These are phyloP conservation scores for Stomorhina lunata DNA, from an alignment of 2,888 invertebrate species.

Conservation along the genomic window DNA sequence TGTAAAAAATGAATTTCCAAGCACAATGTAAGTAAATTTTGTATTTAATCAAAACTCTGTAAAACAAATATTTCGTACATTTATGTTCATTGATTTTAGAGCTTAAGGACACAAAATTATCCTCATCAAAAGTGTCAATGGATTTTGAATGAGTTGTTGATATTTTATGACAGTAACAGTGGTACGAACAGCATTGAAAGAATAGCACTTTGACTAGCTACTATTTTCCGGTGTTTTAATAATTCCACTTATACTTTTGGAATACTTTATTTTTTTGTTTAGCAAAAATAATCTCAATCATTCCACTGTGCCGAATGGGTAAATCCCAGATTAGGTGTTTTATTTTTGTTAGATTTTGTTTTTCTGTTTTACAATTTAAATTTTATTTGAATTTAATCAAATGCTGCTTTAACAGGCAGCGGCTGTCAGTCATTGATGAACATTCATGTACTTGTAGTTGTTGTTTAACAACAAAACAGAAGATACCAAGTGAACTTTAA, in stretches of 20 bases:
- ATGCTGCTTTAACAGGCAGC: neutral
- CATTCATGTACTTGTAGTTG: no score
- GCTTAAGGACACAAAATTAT: constrained; percentile 74
- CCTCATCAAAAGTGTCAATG: constrained; percentile 20
- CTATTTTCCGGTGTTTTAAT: no score
- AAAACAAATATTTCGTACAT: constrained; percentile 68
- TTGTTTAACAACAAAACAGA: neutral
- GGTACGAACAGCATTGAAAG: neutral
- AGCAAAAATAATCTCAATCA: neutral
- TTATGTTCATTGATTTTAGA: constrained; percentile 78
- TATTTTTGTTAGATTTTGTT: neutral
- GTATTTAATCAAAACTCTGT: neutral
- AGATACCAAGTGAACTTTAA: constrained; percentile 25
- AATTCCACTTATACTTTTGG: no score
- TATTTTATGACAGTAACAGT: neutral
- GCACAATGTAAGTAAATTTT: no score
- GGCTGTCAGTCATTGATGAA: neutral
- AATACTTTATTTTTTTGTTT: neutral
- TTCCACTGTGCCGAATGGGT: neutral
- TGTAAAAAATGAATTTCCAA: no score
- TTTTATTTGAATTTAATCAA: constrained; percentile 26
- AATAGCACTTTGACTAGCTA: neutral
- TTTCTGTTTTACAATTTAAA: constrained; percentile 19
- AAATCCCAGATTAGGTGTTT: neutral
- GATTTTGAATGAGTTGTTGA: constrained; percentile 40